A percentile compares a stretch with the other conserved stretches of the same genome.
Conservation (phyloP, 2,797 vertebrate species). For the Acanthiza pusilla region DNA sequence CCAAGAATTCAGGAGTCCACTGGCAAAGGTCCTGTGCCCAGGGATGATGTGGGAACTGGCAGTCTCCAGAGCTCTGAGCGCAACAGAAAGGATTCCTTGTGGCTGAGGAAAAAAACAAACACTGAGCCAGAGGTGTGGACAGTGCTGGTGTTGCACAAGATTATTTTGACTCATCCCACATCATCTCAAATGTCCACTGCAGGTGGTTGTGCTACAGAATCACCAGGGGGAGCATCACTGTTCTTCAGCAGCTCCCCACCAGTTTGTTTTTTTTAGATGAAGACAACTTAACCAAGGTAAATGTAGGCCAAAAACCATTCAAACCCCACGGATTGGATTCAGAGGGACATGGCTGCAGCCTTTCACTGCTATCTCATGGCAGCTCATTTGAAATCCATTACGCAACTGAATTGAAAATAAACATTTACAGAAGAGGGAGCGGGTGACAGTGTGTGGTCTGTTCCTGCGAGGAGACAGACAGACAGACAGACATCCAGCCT, state of each 20-base stretch:
- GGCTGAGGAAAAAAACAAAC: background rate
- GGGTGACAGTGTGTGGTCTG: constrained; percentile 9
- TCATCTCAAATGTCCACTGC: background rate
- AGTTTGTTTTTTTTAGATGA: background rate
- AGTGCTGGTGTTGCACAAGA: background rate
- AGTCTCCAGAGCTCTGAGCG: background rate
- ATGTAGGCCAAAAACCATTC: background rate
- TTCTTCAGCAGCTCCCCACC: background rate
- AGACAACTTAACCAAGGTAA: background rate
- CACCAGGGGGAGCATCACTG: background rate
- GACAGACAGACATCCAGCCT: background rate
- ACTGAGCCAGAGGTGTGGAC: background rate
- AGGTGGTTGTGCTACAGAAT: background rate
- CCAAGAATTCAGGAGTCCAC: background rate
- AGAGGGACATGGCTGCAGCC: background rate
- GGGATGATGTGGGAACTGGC: background rate
- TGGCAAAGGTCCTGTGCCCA: background rate
- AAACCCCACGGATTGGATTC: background rate
- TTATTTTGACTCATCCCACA: background rate
- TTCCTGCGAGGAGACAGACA: background rate
- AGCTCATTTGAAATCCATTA: constrained; percentile 52
- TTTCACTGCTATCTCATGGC: constrained; percentile 21
- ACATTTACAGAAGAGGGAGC: constrained; percentile 31
- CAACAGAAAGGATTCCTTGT: background rate
- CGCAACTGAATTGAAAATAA: constrained; percentile 27